phyloP scores from a whole-genome alignment of 35 echinoderm and acorn worm genomes.

The Patiria miniata region DNA sequence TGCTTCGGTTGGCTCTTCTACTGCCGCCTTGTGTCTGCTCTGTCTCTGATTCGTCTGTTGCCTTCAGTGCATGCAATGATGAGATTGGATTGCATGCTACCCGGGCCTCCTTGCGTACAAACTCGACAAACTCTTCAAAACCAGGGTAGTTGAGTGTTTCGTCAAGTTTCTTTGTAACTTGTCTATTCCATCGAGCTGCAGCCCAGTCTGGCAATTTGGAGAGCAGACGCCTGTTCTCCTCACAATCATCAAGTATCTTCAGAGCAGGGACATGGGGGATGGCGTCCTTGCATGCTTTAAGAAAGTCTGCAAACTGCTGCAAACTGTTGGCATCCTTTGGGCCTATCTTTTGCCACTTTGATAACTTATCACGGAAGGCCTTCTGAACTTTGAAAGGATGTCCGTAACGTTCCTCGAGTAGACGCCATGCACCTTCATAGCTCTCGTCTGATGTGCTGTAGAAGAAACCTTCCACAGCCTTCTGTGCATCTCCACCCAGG shows the following conservation, averaged over 20 bases:
- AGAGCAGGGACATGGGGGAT: neutral
- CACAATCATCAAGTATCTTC: conserved; percentile 11
- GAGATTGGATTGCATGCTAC: conserved; percentile 51
- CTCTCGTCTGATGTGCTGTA: no score
- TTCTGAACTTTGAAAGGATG: neutral
- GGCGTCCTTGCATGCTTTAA: conserved; percentile 12
- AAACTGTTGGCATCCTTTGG: neutral
- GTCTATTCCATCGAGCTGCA: neutral
- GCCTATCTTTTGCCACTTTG: conserved; percentile 23
- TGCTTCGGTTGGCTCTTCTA: neutral
- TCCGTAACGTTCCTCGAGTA: conserved; percentile 33
- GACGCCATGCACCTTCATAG: conserved; percentile 2
- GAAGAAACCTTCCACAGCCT: conserved; percentile 24
- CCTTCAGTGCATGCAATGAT: conserved; percentile 38
- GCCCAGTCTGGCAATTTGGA: conserved; percentile 27
- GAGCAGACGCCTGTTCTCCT: conserved; percentile 38
- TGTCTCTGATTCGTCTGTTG: neutral
- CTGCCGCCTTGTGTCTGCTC: neutral
- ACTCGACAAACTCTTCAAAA: conserved; percentile 22
- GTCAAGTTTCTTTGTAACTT: no score
- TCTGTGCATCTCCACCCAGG: conserved; percentile 17
- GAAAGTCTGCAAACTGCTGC: conserved; percentile 31
- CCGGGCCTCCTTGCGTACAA: conserved; percentile 26
- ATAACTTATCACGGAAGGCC: conserved; percentile 11
- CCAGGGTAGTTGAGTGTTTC: neutral